Evolutionary conservation across 1,140 invertebrate species (phyloP).

Genomic region (Sarcophaga peregrina): DNA sequence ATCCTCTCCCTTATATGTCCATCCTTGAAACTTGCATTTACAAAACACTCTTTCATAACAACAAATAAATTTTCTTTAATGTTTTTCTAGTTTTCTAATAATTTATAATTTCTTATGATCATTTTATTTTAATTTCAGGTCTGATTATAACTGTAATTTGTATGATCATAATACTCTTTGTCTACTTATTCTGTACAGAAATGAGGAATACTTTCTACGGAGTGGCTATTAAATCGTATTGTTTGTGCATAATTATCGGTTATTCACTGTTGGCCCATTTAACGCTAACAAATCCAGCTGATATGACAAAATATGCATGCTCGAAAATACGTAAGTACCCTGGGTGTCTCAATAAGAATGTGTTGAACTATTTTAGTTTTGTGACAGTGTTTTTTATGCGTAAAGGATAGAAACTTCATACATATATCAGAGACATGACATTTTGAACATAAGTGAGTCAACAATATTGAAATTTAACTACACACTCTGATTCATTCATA

Average conservation of each 20-base stretch:
- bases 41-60: too few relatives aligned
- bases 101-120: too few relatives aligned
- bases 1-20: too few relatives aligned
- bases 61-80: too few relatives aligned
- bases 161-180: conserved; percentile 58
- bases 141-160: conserved; percentile 60
- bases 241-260: conserved; percentile 58
- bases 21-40: too few relatives aligned
- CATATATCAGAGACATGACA: too few relatives aligned
- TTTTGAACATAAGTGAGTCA: too few relatives aligned
- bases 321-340: conserved; percentile 57
- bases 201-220: conserved; percentile 63
- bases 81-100: too few relatives aligned
- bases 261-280: conserved; percentile 58
- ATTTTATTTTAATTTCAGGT: conserved; percentile 46
- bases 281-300: conserved; percentile 55
- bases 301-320: conserved; percentile 53
- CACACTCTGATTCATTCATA: too few relatives aligned
- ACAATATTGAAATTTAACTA: too few relatives aligned
- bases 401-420: too few relatives aligned
- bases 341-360: background rate
- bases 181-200: conserved; percentile 60
- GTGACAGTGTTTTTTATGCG: background rate
- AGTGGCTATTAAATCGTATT: conserved; percentile 59
- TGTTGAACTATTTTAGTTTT: background rate